Conservation (phyloP, 1,140 invertebrate species). For the Colletes gigas region DNA sequence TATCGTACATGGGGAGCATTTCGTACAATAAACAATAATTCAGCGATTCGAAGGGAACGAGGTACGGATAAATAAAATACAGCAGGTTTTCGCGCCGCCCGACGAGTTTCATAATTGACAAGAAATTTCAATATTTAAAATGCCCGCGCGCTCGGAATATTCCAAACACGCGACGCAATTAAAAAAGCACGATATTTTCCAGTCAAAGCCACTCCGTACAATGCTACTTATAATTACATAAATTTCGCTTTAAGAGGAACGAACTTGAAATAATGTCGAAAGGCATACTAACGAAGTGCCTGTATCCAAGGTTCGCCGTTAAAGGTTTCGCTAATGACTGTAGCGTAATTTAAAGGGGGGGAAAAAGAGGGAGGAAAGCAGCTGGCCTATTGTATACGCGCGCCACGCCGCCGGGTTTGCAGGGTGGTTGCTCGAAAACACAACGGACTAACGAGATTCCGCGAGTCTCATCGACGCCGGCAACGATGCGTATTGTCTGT, state of each 20-base stretch:
- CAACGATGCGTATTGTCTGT: slow-evolving; percentile 50
- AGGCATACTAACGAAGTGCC: not conserved
- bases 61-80: not conserved
- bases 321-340: not conserved
- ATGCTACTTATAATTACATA: not conserved
- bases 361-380: not conserved
- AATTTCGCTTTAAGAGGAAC: not conserved
- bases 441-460: slow-evolving; percentile 51
- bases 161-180: not conserved
- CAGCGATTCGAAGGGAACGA: too few species aligned
- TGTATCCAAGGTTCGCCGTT: not conserved
- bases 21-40: too few species aligned
- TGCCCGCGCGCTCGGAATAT: not conserved
- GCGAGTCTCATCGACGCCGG: slow-evolving; percentile 43
- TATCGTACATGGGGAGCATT: too few species aligned
- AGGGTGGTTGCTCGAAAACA: slow-evolving; percentile 14
- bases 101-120: too few species aligned
- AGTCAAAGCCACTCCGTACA: not conserved
- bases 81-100: too few species aligned
- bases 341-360: not conserved
- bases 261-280: not conserved
- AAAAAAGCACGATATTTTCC: not conserved
- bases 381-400: not conserved
- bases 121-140: not conserved
- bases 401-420: not conserved